Percentiles rank a stretch among this genome's conserved stretches.
phyloP scores from a whole-genome alignment of 2,113 vertebrate genomes.

The Sorex fumeus region DNA sequence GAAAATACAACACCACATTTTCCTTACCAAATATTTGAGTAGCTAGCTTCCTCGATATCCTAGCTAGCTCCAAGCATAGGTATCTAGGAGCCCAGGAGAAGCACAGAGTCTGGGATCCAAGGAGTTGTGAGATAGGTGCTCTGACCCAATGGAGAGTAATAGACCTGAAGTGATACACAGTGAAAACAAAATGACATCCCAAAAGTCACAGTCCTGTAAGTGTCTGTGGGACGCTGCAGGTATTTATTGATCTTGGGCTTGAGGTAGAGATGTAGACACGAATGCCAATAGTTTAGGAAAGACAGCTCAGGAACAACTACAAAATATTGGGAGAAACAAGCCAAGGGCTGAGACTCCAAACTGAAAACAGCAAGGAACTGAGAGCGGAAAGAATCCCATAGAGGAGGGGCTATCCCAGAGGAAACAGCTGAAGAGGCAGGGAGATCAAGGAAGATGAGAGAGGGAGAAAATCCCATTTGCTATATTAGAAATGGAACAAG shows the following conservation, averaged over 20 bases:
- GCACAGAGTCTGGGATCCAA: no score
- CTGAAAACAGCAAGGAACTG: background rate
- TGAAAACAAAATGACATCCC: background rate
- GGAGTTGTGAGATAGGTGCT: background rate
- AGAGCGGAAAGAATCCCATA: background rate
- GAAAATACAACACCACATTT: background rate
- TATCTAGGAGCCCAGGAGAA: background rate
- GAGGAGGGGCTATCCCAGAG: background rate
- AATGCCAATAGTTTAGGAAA: background rate
- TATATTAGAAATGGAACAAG: background rate
- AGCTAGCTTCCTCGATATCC: background rate
- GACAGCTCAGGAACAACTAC: background rate
- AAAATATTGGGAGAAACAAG: background rate
- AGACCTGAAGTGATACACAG: no score
- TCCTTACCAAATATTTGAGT: background rate
- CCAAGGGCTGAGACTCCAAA: background rate
- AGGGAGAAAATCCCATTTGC: background rate
- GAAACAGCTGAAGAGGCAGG: background rate
- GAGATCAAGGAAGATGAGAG: background rate
- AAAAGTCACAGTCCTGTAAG: background rate
- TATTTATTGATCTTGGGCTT: background rate
- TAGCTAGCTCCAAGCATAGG: background rate
- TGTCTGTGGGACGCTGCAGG: background rate
- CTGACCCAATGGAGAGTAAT: background rate
- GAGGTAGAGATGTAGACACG: rapidly evolving